These are phyloP conservation scores for Chymomyza caudatula DNA, from an alignment of 2,888 invertebrate genomes.

Conservation along the genomic window DNA sequence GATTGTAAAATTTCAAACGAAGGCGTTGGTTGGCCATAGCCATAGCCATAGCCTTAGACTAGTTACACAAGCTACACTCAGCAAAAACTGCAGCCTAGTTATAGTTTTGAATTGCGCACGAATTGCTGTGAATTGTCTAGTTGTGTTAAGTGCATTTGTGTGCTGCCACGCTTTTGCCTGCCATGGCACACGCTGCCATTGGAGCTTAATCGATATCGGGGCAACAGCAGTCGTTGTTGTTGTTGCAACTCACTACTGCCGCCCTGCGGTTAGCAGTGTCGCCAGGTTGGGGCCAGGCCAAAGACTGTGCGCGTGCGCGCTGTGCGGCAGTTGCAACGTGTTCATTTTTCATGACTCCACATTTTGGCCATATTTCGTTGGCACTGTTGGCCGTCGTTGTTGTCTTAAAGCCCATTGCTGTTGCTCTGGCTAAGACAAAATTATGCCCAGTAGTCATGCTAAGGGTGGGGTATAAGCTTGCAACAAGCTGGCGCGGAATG, in stretches of 20 bases:
- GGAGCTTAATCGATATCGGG: constrained; percentile 60
- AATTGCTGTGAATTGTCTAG: constrained; percentile 5
- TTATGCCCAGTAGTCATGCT: constrained; percentile 76
- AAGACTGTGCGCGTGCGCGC: constrained; percentile 60
- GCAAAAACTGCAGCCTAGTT: neutral
- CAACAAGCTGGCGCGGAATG: constrained; percentile 45
- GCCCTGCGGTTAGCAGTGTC: constrained; percentile 76
- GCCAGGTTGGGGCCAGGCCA: constrained; percentile 40
- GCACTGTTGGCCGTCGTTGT: constrained; percentile 14
- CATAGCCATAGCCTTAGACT: neutral
- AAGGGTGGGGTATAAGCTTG: constrained; percentile 9
- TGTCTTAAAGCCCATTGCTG: too few species aligned
- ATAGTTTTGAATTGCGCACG: constrained; percentile 6
- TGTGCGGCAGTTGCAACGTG: constrained; percentile 47
- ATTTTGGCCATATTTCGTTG: constrained; percentile 45
- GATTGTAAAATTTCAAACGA: constrained; percentile 71
- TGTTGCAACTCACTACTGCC: constrained; percentile 14
- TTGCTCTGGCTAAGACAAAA: neutral
- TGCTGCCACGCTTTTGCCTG: constrained; percentile 36
- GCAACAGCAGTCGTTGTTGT: constrained; percentile 35
- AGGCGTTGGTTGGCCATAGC: constrained; percentile 56
- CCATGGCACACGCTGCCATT: constrained; percentile 52
- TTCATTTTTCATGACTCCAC: constrained; percentile 56
- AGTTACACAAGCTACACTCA: constrained; percentile 2
- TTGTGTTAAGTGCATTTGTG: constrained; percentile 20